These are phyloP conservation scores for Lasiurus borealis DNA, from an alignment of 2,113 vertebrate species.

Conservation along the genomic window DNA sequence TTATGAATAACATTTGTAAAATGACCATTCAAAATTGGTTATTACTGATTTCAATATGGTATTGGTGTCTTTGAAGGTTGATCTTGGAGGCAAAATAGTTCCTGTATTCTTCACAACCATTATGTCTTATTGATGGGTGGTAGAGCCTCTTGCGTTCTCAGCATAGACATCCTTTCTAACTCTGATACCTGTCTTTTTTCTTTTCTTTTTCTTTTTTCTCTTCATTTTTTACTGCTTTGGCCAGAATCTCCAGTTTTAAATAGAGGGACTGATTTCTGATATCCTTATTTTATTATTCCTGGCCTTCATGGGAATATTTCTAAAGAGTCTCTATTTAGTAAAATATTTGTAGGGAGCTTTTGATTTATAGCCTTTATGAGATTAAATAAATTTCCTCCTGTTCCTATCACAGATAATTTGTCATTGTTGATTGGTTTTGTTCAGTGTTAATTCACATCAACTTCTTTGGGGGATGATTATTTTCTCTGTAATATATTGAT, in stretches of 20 bases:
- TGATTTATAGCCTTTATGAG: neutral
- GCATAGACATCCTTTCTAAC: neutral
- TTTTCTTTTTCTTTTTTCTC: slow-evolving; percentile 7
- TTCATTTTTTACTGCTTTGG: neutral
- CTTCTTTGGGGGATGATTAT: neutral
- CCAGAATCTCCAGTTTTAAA: neutral
- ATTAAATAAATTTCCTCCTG: neutral
- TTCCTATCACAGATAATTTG: neutral
- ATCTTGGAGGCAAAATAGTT: neutral
- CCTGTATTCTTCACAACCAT: neutral
- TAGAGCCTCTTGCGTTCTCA: neutral
- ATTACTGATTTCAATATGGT: neutral
- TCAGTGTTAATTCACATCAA: neutral
- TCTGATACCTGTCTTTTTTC: neutral
- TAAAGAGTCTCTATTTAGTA: neutral
- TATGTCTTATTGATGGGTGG: neutral
- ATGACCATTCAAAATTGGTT: neutral
- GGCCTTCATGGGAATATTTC: neutral
- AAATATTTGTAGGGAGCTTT: neutral
- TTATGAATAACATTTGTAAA: neutral
- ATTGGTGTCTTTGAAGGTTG: neutral
- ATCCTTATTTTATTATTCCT: slow-evolving; percentile 4
- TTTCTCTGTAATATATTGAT: slow-evolving; percentile 32
- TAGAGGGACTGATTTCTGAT: neutral
- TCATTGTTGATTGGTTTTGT: neutral